phyloP scores from a whole-genome alignment of 2,888 invertebrate genomes.

The Acleris laterana region DNA sequence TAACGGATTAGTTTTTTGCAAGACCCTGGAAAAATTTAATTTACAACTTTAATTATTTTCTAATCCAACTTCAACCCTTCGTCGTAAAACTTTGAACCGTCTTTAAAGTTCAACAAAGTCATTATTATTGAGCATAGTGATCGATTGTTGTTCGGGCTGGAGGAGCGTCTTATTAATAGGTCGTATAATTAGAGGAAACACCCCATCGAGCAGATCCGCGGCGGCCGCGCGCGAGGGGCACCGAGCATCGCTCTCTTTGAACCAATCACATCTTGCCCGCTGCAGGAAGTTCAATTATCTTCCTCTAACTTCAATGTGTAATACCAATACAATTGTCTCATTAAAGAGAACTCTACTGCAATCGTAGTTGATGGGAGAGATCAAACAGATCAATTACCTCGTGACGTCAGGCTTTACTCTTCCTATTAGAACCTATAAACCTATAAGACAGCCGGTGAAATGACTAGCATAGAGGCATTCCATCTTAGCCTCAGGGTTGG shows the following conservation, averaged over 20 bases:
- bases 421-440: no score
- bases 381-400: slow-evolving; percentile 68
- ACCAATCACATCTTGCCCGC: slow-evolving; percentile 64
- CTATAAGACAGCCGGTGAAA: no score
- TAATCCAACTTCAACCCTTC: slow-evolving; percentile 43
- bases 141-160: slow-evolving; percentile 61
- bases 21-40: slow-evolving; percentile 29
- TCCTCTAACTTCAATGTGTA: slow-evolving; percentile 78
- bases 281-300: slow-evolving; percentile 83
- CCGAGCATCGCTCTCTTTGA: slow-evolving; percentile 63
- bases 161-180: slow-evolving; percentile 74
- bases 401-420: slow-evolving; percentile 40
- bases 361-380: slow-evolving; percentile 70
- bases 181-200: slow-evolving; percentile 82
- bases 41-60: slow-evolving; percentile 36
- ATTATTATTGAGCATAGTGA: slow-evolving; percentile 60
- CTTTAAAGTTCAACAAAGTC: slow-evolving; percentile 50
- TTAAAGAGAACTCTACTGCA: slow-evolving; percentile 75
- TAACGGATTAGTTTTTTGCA: slow-evolving; percentile 22
- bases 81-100: slow-evolving; percentile 48
- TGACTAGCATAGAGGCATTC: no score
- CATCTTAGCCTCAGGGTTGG: no score
- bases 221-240: slow-evolving; percentile 66
- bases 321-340: slow-evolving; percentile 83
- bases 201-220: slow-evolving; percentile 63